A percentile compares a stretch with the other conserved stretches of the same genome.
Evolutionary conservation across 2,888 invertebrate species (phyloP).

Genomic region (Lordiphosa fenestrarum): DNA sequence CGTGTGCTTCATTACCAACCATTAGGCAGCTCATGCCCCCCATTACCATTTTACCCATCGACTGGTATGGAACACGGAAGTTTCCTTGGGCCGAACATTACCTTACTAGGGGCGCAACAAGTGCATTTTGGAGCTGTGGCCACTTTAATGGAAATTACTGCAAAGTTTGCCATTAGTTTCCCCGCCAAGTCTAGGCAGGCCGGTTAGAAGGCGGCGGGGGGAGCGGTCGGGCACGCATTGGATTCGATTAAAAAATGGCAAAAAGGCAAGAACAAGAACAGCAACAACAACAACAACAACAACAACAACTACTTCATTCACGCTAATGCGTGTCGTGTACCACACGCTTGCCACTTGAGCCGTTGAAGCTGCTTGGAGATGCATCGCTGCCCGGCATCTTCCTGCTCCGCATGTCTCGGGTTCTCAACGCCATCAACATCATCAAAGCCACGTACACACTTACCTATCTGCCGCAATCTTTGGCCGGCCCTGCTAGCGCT

Average conservation of each 20-base stretch:
- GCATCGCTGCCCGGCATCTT: conserved; percentile 13
- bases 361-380: conserved; percentile 31
- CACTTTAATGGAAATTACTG: conserved; percentile 61
- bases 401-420: conserved; percentile 8
- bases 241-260: conserved; percentile 63
- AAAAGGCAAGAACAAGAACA: conserved; percentile 27
- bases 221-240: conserved; percentile 33
- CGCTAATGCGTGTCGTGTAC: conserved; percentile 76
- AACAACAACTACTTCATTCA: conserved; percentile 66
- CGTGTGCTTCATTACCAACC: too few relatives aligned
- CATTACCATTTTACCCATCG: conserved; percentile 35
- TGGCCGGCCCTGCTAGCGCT: conserved; percentile 21
- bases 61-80: conserved; percentile 47
- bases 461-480: conserved; percentile 39
- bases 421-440: conserved; percentile 30
- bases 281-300: conserved; percentile 45
- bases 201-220: neutral
- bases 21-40: conserved; percentile 11
- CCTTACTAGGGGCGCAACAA: conserved; percentile 46
- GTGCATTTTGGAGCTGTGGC: conserved; percentile 58
- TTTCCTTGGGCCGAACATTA: conserved; percentile 20
- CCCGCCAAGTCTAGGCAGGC: conserved; percentile 10
- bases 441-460: conserved; percentile 36
- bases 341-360: conserved; percentile 69
- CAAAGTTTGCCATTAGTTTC: conserved; percentile 36